Conservation (phyloP, 2,113 vertebrate genomes). For the Nannobrachium achirus region DNA sequence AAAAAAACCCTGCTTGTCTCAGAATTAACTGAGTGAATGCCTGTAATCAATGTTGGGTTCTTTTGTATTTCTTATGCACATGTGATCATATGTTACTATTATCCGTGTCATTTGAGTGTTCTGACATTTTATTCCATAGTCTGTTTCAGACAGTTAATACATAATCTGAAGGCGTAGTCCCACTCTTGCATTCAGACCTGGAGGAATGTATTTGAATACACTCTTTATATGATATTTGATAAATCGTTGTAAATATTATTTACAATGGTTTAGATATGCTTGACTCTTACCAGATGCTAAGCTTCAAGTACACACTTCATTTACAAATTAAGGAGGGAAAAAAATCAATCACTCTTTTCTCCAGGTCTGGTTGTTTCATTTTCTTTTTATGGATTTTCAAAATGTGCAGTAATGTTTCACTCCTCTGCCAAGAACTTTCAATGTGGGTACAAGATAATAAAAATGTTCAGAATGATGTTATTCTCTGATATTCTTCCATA, state of each 20-base stretch:
- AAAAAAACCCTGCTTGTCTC: slow-evolving; percentile 13
- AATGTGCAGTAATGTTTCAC: neutral
- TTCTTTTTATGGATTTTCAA: slow-evolving; percentile 27
- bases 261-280: neutral
- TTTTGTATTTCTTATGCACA: slow-evolving; percentile 36
- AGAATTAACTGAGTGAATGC: neutral
- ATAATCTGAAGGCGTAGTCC: slow-evolving; percentile 20
- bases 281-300: slow-evolving; percentile 12
- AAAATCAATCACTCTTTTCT: slow-evolving; percentile 31
- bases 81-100: slow-evolving; percentile 3
- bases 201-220: slow-evolving; percentile 11
- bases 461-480: slow-evolving; percentile 15
- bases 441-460: slow-evolving; percentile 48
- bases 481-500: neutral
- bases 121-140: slow-evolving; percentile 31
- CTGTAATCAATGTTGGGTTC: slow-evolving; percentile 1
- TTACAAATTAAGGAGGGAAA: neutral
- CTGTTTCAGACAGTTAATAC: slow-evolving; percentile 11
- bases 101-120: slow-evolving; percentile 4
- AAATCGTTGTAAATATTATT: neutral
- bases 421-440: slow-evolving; percentile 25
- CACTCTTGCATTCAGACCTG: slow-evolving; percentile 9
- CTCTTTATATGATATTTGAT: neutral
- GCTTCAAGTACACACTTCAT: neutral
- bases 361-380: slow-evolving; percentile 14